Evolutionary conservation across 2,113 vertebrate species (phyloP), one percentile per base, ranked within the genome.

Genomic region (Grammomys surdaster): DNA sequence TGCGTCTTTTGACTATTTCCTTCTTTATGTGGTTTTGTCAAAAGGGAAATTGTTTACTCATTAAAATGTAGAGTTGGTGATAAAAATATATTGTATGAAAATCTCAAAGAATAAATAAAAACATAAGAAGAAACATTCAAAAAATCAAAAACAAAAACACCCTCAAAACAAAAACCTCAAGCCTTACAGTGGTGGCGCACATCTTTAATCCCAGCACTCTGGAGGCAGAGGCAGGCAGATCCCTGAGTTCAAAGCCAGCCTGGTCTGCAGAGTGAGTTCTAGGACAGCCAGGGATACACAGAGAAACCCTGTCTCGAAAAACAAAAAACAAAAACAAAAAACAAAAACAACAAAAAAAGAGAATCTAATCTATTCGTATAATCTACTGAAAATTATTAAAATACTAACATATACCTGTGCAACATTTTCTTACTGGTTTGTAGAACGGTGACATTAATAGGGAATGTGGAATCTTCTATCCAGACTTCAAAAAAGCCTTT

Each of bases 11-110:
- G 36, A 92, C 90, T 88, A 12, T 54, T 96, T 88, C 58, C n/a
- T 93, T 76, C 28, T 88, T 90, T 28, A 36, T 46, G 10, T 46
- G 69, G 78, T 65, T 90, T 70, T 88, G 51, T 51, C 92, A 73
- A 92, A 90, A 96, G 69, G 19, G 84, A 88, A 54, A 28, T 60
- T 48, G 43, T 84, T 90, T 40, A 56, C 51, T 86, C 84, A 82
- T 36, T 75, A 58, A 89, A 89, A 89, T 70, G 58, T 14, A 88
- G 58, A 85, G 81, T 46, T 65, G 81, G 46, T 46, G 81, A 65
- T 11, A 85, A 85, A 65, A 46, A 46, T 65, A 85, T 86, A 85
- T 65, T 65, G 58, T 19, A 31, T 85, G 14, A 65, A 43, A 65
- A 43, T 26, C 8, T 46, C n/a, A 85, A 43, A 65, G 81, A 65